A percentile compares a stretch with the other conserved stretches of the same genome.
Evolutionary conservation across 2,113 vertebrate genomes (phyloP).

Genomic region (Plectropomus leopardus): DNA sequence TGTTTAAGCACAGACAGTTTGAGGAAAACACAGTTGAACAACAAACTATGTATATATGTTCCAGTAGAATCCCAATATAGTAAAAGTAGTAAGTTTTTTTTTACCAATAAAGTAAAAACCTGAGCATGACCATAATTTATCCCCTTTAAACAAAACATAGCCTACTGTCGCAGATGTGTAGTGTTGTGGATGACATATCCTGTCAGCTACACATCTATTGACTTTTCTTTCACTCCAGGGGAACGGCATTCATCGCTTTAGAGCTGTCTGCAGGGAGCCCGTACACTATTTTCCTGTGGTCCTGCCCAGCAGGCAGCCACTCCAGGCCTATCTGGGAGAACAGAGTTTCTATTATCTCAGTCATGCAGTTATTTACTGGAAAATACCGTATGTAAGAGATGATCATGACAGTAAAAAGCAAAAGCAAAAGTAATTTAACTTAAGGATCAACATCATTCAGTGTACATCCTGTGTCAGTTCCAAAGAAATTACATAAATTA

Average conservation of each 20-base stretch:
- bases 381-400: neutral
- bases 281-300: neutral
- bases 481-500: neutral
- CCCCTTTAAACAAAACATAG: neutral
- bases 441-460: neutral
- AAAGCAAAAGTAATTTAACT: neutral
- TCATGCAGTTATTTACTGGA: neutral
- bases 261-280: conserved; percentile 10
- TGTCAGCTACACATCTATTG: conserved; percentile 9
- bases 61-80: no score
- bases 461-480: neutral
- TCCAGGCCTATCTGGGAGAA: neutral
- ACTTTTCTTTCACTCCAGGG: conserved; percentile 9
- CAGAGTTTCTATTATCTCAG: neutral
- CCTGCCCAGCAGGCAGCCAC: conserved; percentile 13
- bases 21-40: no score
- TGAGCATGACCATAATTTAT: no score
- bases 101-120: no score
- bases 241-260: conserved; percentile 26
- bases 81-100: no score
- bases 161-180: no score
- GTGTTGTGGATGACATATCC: neutral
- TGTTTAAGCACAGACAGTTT: no score
- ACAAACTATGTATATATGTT: no score
- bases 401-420: neutral